Evolutionary conservation across 2,113 vertebrate genomes (phyloP).

Genomic region (Heloderma charlesbogerti): DNA sequence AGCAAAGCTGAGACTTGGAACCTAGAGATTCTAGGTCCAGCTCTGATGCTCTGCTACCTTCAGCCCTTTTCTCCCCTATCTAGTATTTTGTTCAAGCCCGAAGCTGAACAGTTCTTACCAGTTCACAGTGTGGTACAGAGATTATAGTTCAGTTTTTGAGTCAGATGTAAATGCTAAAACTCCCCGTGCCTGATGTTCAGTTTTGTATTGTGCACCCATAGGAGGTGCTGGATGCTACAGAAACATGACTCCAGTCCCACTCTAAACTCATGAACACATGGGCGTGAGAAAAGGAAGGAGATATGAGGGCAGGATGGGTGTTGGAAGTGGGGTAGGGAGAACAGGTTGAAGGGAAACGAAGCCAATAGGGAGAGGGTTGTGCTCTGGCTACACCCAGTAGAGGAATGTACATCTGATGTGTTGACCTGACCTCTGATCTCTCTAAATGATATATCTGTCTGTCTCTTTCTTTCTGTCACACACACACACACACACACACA

Average conservation of each 20-base stretch:
- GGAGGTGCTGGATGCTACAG: neutral
- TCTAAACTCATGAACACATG: neutral
- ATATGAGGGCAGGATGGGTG: too few species aligned
- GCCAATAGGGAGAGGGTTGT: too few species aligned
- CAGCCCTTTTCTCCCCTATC: neutral
- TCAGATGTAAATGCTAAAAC: neutral
- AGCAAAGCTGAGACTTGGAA: neutral
- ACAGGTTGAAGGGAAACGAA: too few species aligned
- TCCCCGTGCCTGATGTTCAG: fast-evolving
- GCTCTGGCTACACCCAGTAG: neutral
- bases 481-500: too few species aligned
- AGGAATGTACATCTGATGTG: neutral
- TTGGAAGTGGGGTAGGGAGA: neutral
- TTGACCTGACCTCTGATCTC: neutral
- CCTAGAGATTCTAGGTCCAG: neutral
- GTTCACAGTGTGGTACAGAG: neutral
- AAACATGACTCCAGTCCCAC: neutral
- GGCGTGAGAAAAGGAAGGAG: too few species aligned
- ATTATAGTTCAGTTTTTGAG: neutral
- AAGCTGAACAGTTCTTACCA: conserved; percentile 17
- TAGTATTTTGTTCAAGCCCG: neutral
- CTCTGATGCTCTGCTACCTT: too few species aligned
- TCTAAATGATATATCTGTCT: neutral
- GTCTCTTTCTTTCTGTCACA: too few species aligned
- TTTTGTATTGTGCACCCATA: neutral